Evolutionary conservation across 2,113 vertebrate genomes (phyloP).

Genomic region (Cochlearius cochlearius): DNA sequence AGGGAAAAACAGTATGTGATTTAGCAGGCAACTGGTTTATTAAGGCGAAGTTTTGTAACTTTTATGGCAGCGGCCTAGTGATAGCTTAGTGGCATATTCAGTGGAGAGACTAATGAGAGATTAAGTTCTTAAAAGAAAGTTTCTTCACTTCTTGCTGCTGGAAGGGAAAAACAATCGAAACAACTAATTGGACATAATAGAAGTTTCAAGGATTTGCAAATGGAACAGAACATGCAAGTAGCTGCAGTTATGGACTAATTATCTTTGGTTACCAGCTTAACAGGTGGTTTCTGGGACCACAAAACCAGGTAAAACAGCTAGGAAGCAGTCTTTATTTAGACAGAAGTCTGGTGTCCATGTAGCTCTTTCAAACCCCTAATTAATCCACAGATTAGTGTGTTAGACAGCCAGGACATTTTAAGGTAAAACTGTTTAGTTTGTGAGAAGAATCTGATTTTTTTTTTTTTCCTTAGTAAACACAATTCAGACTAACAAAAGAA

Average conservation of each 20-base stretch:
- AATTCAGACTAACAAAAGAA: not conserved
- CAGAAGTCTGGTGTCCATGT: not conserved
- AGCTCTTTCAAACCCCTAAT: not conserved
- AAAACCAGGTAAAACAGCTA: not conserved
- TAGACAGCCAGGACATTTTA: not conserved
- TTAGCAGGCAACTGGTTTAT: not conserved
- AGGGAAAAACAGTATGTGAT: not conserved
- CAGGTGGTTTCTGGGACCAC: not conserved
- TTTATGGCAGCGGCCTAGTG: not conserved
- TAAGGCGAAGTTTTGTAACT: not conserved
- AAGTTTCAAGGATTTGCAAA: not conserved
- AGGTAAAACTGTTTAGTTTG: not conserved
- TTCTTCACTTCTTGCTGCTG: not conserved
- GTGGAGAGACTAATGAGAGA: not conserved
- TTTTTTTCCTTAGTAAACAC: not conserved
- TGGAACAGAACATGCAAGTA: not conserved
- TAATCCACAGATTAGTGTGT: not conserved
- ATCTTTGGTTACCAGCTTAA: not conserved
- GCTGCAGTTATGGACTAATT: not conserved
- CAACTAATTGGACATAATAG: not conserved
- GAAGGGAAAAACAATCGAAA: not conserved
- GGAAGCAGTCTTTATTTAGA: not conserved
- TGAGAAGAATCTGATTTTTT: not conserved
- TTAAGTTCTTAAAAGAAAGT: not conserved
- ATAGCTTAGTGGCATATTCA: not conserved